phyloP scores from a whole-genome alignment of 2,113 vertebrate genomes.

The Rallus limicola region DNA sequence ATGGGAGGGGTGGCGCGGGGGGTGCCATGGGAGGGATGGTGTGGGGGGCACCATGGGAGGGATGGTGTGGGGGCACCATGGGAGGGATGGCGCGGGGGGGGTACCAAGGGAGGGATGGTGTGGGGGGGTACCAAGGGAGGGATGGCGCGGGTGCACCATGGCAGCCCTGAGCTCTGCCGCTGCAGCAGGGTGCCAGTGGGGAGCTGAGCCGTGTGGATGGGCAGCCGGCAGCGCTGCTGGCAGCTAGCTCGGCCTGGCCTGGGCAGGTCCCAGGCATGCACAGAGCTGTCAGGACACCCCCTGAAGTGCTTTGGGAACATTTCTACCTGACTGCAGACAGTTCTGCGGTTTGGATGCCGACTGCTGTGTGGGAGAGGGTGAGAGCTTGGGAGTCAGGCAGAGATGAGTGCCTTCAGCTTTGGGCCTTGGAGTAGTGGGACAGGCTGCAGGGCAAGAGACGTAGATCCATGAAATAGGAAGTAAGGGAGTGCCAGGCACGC shows the following conservation, averaged over 20 bases:
- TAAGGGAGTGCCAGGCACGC: neutral
- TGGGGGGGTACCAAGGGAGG: too few species aligned
- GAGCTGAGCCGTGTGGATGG: neutral
- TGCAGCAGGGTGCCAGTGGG: neutral
- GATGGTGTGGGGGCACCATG: neutral
- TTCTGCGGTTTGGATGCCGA: neutral
- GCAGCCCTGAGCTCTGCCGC: neutral
- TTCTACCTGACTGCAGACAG: neutral
- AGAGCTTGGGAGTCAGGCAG: neutral
- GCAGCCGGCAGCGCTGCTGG: neutral
- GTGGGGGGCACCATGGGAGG: too few species aligned
- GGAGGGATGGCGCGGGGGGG: too few species aligned
- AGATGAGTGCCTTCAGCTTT: neutral
- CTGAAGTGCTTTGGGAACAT: neutral
- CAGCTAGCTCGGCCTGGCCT: neutral
- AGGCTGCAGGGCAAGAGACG: neutral
- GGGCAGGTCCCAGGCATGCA: neutral
- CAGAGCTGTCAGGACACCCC: neutral
- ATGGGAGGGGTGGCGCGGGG: neutral
- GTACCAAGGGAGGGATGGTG: neutral
- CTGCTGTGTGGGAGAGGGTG: fast-evolving
- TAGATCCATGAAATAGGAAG: neutral
- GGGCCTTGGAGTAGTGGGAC: neutral
- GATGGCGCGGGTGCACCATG: too few species aligned
- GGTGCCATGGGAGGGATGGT: too few species aligned